Percentiles rank a stretch among this genome's conserved stretches.
Conservation (phyloP, 64 coral and sea anemone species). For the Montipora sp. region DNA sequence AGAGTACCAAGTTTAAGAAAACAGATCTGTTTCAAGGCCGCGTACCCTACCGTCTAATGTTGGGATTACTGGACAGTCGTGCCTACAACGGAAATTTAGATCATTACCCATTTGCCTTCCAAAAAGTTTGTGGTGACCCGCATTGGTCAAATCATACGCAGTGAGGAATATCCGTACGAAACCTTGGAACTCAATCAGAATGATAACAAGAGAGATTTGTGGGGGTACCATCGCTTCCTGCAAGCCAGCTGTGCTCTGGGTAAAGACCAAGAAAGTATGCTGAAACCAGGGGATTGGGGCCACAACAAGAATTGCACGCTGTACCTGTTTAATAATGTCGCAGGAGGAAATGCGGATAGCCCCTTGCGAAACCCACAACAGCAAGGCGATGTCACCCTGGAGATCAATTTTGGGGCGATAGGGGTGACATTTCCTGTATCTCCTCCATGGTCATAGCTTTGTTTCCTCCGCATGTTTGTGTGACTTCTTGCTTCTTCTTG, state of each 20-base stretch:
- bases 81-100: too few species aligned
- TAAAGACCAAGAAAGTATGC: slow-evolving; percentile 23
- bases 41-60: too few species aligned
- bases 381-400: background rate
- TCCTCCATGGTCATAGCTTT: too few species aligned
- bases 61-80: too few species aligned
- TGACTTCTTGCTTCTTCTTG: too few species aligned
- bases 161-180: slow-evolving; percentile 45
- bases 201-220: background rate
- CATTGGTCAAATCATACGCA: slow-evolving; percentile 28
- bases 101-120: slow-evolving; percentile 26
- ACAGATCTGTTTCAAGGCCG: background rate
- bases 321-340: slow-evolving; percentile 62
- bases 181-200: slow-evolving; percentile 27
- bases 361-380: background rate
- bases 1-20: too few species aligned
- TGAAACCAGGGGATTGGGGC: slow-evolving; percentile 17
- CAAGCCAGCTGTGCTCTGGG: background rate
- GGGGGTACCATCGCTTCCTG: slow-evolving; percentile 57
- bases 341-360: slow-evolving; percentile 27
- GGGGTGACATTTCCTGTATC: background rate
- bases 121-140: slow-evolving; percentile 7
- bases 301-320: slow-evolving; percentile 41
- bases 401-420: background rate
- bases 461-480: background rate